Evolutionary conservation across 2,113 vertebrate species (phyloP), one percentile per base, ranked within the genome.

Genomic region (Drymodes brunneopygia): DNA sequence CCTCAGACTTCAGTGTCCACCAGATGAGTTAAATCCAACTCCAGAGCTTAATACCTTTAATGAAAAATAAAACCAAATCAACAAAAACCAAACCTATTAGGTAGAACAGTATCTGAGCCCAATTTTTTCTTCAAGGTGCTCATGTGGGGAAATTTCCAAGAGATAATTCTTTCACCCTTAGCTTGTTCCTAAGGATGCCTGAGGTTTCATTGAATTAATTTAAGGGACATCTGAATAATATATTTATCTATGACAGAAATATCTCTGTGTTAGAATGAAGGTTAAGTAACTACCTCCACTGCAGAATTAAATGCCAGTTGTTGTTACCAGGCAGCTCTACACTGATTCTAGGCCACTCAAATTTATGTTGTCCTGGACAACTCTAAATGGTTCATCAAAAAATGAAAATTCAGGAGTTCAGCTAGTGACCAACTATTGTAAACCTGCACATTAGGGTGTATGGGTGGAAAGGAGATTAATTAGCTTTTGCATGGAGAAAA

Each of bases 231-330:
- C 72, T 90, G 71, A 91, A 93, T 87, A 87, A 95, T 81, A 86
- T 18, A 51, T 71, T 94, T 84, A 56, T 67, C 61, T 69, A 18
- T 56, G 58, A 51, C 42, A 94, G 65, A 86, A 94, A 84, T 85
- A 91, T 19, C 48, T 88, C 65, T 83, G 0, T 88, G 61, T 51
- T 73, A 72, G 60, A 86, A 82, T 11, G 66, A 50, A 95, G 56
- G 73, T 66, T 90, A 90, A 90, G 54, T 85, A 91, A 84, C 70
- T 82, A 70, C 17, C 71, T 80, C 56, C 40, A 53, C 18, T 74
- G 56, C 35, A 89, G 66, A 75, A 89, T 91, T 92, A 93, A 95
- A 94, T 92, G 72, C 58, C 14, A 2, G 65, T 75, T 89, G 84
- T 60, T 84, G 58, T 65, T 92, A 60, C 91, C 64, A 81, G 36